These are phyloP conservation scores for Anthopleura xanthogrammica DNA, from an alignment of 92 coral and sea anemone genomes.

Conservation along the genomic window DNA sequence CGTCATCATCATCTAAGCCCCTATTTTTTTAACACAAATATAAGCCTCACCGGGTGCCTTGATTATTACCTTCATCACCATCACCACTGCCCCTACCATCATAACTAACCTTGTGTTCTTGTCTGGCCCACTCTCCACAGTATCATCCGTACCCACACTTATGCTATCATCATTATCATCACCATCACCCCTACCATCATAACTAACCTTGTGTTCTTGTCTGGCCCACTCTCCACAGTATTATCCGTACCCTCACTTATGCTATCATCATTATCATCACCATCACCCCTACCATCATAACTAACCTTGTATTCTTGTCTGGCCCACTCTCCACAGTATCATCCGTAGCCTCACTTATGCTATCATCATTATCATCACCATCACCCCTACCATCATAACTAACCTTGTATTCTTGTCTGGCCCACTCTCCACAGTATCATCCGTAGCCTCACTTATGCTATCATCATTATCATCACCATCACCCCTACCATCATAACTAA, in stretches of 20 bases:
- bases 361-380: constrained; percentile 13
- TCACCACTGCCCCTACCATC: background rate
- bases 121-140: too few species aligned
- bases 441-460: constrained; percentile 23
- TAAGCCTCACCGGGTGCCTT: too few species aligned
- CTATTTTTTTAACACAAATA: too few species aligned
- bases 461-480: background rate
- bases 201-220: too few species aligned
- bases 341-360: constrained; percentile 20
- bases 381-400: constrained; percentile 28
- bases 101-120: too few species aligned
- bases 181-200: too few species aligned
- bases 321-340: constrained; percentile 59
- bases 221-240: too few species aligned
- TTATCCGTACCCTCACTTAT: too few species aligned
- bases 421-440: constrained; percentile 59
- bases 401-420: constrained; percentile 9
- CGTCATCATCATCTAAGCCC: constrained; percentile 16
- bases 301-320: constrained; percentile 13
- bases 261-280: background rate
- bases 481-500: background rate
- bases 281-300: constrained; percentile 27
- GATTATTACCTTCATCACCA: too few species aligned
- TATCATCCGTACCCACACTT: too few species aligned
- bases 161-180: background rate